A percentile compares a stretch with the other conserved stretches of the same genome.
These are phyloP conservation scores for Sciaenops ocellatus DNA, from an alignment of 2,797 vertebrate genomes.

Conservation along the genomic window DNA sequence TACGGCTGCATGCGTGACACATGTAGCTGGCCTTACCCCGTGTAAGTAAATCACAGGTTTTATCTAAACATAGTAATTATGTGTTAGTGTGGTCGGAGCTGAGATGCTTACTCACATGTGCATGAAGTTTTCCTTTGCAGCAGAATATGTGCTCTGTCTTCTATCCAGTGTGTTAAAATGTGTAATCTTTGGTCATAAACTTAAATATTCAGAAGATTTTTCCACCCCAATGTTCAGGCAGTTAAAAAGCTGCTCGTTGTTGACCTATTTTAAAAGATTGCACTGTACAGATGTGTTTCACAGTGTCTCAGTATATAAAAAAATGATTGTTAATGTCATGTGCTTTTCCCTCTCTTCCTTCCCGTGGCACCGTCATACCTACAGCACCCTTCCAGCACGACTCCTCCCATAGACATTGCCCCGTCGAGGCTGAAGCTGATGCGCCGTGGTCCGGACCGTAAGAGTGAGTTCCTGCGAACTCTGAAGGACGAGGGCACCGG, in stretches of 20 bases:
- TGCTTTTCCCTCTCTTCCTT: neutral
- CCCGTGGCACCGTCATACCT: neutral
- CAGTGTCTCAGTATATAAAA: fast-evolving
- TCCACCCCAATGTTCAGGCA: neutral
- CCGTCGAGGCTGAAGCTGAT: constrained; percentile 97
- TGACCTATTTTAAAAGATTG: neutral
- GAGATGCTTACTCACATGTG: constrained; percentile 18
- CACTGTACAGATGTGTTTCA: neutral
- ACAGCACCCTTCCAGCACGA: constrained; percentile 95
- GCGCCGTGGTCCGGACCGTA: constrained; percentile 95
- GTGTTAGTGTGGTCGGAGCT: constrained; percentile 32
- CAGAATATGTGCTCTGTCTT: neutral
- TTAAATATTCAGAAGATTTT: neutral
- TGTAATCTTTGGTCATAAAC: neutral
- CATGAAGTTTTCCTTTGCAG: constrained; percentile 18
- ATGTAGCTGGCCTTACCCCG: neutral
- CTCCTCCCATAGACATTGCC: constrained; percentile 96
- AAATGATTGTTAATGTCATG: neutral
- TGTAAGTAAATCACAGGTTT: constrained; percentile 58
- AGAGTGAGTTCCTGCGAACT: constrained; percentile 97
- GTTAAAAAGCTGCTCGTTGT: neutral
- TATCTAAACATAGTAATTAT: constrained; percentile 58
- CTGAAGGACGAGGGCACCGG: constrained; percentile 96
- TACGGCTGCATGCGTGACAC: constrained; percentile 6
- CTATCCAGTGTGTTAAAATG: neutral